These are phyloP conservation scores for Nymphalis polychloros DNA, from an alignment of 2,888 invertebrate species.

Conservation along the genomic window DNA sequence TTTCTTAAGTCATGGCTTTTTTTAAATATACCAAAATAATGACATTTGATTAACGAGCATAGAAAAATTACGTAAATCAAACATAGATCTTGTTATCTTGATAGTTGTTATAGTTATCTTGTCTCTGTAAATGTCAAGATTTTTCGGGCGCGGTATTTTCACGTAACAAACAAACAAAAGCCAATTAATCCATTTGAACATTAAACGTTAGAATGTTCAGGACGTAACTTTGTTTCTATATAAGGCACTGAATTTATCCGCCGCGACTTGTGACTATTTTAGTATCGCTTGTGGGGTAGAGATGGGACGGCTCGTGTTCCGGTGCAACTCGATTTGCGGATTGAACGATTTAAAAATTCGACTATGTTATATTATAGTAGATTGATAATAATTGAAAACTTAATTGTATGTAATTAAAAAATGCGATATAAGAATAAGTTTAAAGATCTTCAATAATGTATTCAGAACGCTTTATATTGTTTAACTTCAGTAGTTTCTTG, in stretches of 20 bases:
- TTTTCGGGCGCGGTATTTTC: conserved; percentile 11
- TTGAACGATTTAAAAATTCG: background rate
- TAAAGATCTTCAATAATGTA: too few species aligned
- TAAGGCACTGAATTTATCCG: conserved; percentile 49
- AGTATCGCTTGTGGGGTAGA: conserved; percentile 37
- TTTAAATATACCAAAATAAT: too few species aligned
- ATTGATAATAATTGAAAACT: too few species aligned
- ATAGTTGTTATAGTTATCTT: too few species aligned
- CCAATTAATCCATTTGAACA: conserved; percentile 47
- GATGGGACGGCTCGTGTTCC: background rate
- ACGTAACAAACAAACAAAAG: conserved; percentile 40
- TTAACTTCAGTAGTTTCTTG: too few species aligned
- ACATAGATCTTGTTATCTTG: too few species aligned
- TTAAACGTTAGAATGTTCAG: conserved; percentile 48
- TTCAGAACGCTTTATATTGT: too few species aligned
- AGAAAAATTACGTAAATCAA: conserved; percentile 23
- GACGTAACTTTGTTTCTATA: conserved; percentile 57
- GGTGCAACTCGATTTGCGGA: background rate
- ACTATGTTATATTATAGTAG: too few species aligned
- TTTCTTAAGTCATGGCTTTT: too few species aligned
- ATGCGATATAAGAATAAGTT: background rate
- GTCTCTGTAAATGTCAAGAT: conserved; percentile 13
- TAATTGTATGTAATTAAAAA: too few species aligned
- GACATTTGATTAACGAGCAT: background rate
- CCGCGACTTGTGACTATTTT: conserved; percentile 38